Evolutionary conservation across 1,140 invertebrate species (phyloP).

Genomic region (Dendrolimus punctatus): DNA sequence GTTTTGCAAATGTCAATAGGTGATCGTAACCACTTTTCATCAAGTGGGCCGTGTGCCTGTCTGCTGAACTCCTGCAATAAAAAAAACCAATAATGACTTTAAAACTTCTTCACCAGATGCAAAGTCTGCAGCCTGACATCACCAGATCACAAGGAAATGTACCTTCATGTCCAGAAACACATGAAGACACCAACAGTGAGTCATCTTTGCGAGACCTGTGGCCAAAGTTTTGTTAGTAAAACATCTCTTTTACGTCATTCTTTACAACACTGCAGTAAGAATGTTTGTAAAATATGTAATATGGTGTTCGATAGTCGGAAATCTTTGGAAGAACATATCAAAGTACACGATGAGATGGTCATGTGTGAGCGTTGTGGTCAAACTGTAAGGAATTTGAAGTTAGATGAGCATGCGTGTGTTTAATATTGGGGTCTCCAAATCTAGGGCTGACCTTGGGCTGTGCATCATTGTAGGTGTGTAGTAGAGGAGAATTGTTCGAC

Average conservation of each 20-base stretch:
- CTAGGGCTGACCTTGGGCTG: too few species aligned
- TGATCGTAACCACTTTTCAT: too few species aligned
- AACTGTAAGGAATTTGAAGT: slow-evolving; percentile 29
- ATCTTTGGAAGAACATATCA: slow-evolving; percentile 28
- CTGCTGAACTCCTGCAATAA: too few species aligned
- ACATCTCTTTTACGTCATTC: slow-evolving; percentile 36
- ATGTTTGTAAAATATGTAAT: slow-evolving; percentile 32
- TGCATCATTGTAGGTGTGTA: too few species aligned
- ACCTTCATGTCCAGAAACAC: slow-evolving; percentile 45
- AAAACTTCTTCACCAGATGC: slow-evolving; percentile 40
- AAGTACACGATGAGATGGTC: slow-evolving; percentile 27
- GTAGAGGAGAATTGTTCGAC: too few species aligned
- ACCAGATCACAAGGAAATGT: slow-evolving; percentile 40
- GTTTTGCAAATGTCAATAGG: too few species aligned
- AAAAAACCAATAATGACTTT: not conserved
- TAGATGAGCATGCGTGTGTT: slow-evolving; percentile 34
- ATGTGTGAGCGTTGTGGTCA: slow-evolving; percentile 57
- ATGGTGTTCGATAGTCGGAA: slow-evolving; percentile 25
- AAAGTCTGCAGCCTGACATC: slow-evolving; percentile 48
- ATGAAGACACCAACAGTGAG: slow-evolving; percentile 21
- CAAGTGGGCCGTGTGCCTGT: too few species aligned
- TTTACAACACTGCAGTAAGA: slow-evolving; percentile 22
- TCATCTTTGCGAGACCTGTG: slow-evolving; percentile 55
- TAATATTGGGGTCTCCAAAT: slow-evolving; percentile 2
- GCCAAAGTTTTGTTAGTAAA: slow-evolving; percentile 39